Conservation (phyloP, 2,888 invertebrate species). For the Hyposoter dolosus region DNA sequence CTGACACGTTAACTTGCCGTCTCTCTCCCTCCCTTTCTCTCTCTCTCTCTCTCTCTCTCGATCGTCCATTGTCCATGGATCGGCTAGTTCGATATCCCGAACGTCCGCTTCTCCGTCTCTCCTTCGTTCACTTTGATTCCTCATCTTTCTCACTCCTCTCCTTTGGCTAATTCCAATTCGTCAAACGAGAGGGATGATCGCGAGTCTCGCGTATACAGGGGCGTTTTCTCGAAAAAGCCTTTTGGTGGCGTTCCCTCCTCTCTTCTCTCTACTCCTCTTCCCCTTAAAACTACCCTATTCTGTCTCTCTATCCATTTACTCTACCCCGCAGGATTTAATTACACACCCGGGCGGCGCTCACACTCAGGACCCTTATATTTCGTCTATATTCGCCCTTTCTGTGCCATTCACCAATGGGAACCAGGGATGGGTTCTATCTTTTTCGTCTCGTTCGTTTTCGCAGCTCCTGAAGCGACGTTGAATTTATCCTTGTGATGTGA, state of each 20-base stretch:
- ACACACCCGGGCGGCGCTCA: conserved; percentile 58
- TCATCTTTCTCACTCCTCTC: conserved; percentile 3
- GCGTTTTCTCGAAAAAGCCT: conserved; percentile 38
- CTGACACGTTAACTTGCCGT: conserved; percentile 33
- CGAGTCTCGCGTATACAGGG: conserved; percentile 4
- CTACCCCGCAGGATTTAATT: conserved; percentile 62
- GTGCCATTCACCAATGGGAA: conserved; percentile 22
- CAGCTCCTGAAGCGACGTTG: conserved; percentile 20
- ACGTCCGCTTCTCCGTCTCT: not conserved
- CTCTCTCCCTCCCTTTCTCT: not conserved
- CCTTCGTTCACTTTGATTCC: not conserved
- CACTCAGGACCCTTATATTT: conserved; percentile 51
- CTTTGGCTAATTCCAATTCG: conserved; percentile 55
- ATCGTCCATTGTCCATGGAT: conserved; percentile 40
- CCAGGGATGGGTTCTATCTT: conserved; percentile 21
- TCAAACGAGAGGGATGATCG: conserved; percentile 54
- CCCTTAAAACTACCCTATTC: not conserved
- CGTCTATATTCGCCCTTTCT: conserved; percentile 56
- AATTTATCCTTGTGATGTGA: conserved; percentile 39
- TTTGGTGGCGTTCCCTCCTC: conserved; percentile 12
- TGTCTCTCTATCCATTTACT: conserved; percentile 13
- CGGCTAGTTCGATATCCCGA: conserved; percentile 50
- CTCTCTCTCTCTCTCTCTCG: not conserved
- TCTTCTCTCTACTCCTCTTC: not conserved
- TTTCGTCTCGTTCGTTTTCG: conserved; percentile 24